phyloP scores from a whole-genome alignment of 92 coral and sea anemone genomes.

The Paragorgia papillata region DNA sequence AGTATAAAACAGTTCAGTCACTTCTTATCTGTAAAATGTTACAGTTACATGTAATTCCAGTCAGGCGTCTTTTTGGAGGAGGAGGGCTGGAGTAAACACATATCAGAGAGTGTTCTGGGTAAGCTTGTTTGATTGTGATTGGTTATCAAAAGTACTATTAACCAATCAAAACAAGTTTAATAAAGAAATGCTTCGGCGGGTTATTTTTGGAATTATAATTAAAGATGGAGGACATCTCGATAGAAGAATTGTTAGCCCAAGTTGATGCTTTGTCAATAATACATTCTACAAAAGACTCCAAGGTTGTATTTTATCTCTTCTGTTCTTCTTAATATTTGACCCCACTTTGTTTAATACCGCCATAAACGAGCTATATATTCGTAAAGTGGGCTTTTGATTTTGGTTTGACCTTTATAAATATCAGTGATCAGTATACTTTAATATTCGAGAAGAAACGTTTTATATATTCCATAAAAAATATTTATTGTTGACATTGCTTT shows the following conservation, averaged over 20 bases:
- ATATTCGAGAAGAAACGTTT: too few relatives aligned
- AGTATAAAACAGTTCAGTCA: background rate
- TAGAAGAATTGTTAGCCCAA: constrained; percentile 17
- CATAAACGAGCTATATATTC: too few relatives aligned
- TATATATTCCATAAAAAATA: too few relatives aligned
- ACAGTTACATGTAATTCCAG: too few relatives aligned
- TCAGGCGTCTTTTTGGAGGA: too few relatives aligned
- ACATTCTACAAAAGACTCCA: background rate
- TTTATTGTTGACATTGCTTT: too few relatives aligned
- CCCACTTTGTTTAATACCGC: background rate
- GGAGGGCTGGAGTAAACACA: background rate
- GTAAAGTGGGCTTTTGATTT: too few relatives aligned
- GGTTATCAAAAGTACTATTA: background rate
- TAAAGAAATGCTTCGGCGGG: background rate
- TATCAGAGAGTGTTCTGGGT: background rate
- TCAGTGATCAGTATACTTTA: too few relatives aligned
- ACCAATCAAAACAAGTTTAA: background rate
- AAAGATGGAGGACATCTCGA: constrained; percentile 14
- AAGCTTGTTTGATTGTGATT: background rate
- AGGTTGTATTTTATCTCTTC: background rate
- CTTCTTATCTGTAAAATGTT: too few relatives aligned
- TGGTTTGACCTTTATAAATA: too few relatives aligned
- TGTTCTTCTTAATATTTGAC: background rate
- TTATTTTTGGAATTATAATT: background rate
- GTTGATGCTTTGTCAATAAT: constrained; percentile 1